Evolutionary conservation across 2,888 invertebrate genomes (phyloP).

Genomic region (Hetaerina titia): DNA sequence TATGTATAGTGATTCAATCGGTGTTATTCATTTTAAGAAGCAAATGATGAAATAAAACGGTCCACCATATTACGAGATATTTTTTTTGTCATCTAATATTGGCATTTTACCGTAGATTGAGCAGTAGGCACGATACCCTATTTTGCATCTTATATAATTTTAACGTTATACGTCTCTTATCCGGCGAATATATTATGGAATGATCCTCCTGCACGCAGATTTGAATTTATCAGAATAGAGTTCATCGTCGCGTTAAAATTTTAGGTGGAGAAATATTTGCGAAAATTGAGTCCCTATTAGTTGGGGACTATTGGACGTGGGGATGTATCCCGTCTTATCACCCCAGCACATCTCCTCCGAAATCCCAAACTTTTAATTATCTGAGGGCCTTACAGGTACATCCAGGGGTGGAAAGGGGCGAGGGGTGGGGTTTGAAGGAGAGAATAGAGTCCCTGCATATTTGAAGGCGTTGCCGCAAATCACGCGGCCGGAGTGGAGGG

Average conservation of each 20-base stretch:
- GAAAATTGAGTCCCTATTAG: neutral
- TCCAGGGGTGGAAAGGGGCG: neutral
- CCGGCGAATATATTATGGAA: too few species aligned
- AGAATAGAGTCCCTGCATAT: neutral
- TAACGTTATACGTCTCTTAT: too few species aligned
- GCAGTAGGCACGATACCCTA: too few species aligned
- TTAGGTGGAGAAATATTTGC: neutral
- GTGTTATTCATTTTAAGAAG: too few species aligned
- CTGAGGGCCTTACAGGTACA: neutral
- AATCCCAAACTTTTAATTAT: slow-evolving; percentile 1
- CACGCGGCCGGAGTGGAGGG: neutral
- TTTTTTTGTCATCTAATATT: too few species aligned
- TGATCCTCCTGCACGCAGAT: neutral
- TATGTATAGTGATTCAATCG: too few species aligned
- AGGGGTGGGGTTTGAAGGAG: neutral
- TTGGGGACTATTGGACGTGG: neutral
- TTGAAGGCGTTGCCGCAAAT: neutral
- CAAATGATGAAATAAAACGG: too few species aligned
- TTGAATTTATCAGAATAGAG: neutral
- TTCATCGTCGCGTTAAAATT: neutral
- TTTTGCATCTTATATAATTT: too few species aligned
- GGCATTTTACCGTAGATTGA: too few species aligned
- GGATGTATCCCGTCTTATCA: neutral
- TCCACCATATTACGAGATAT: too few species aligned
- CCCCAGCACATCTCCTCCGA: neutral